Evolutionary conservation across 2,797 vertebrate species (phyloP).

Genomic region (Oryzias sinensis): DNA sequence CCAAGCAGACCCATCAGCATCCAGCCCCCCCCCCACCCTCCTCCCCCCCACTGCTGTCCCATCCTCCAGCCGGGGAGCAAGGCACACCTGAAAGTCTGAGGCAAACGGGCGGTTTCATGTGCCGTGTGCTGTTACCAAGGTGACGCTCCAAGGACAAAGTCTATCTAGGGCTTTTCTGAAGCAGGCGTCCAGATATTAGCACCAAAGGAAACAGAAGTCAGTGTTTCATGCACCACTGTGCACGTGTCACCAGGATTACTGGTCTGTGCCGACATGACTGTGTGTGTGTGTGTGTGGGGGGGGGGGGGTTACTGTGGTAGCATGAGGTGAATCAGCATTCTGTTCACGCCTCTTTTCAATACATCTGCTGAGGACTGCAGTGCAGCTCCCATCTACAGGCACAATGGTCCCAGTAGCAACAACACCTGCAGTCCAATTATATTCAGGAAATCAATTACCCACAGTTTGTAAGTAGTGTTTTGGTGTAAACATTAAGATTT

Average conservation of each 20-base stretch:
- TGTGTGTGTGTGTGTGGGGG: no score
- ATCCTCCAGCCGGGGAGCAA: neutral
- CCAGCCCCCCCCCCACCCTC: conserved; percentile 28
- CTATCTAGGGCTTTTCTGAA: conserved; percentile 15
- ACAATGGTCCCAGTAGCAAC: neutral
- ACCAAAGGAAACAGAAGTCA: conserved; percentile 1
- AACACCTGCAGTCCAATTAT: no score
- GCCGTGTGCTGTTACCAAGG: conserved; percentile 16
- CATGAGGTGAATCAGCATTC: conserved; percentile 73
- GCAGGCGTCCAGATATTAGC: neutral
- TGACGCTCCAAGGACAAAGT: conserved; percentile 27
- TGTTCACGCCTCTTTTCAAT: conserved; percentile 48
- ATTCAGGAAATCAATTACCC: no score
- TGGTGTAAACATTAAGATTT: no score
- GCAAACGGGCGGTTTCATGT: conserved; percentile 10
- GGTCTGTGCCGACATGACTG: conserved; percentile 20
- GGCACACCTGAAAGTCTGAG: conserved; percentile 1
- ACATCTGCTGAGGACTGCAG: conserved; percentile 34
- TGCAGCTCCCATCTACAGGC: neutral
- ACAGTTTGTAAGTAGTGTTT: no score
- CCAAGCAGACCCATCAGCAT: conserved; percentile 40
- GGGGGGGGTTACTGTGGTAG: conserved; percentile 42
- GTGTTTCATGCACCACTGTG: conserved; percentile 33
- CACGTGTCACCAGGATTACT: conserved; percentile 46
- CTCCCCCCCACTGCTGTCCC: neutral